These are phyloP conservation scores for Minunthozetes semirufus DNA, from an alignment of 2,888 invertebrate species.

Conservation along the genomic window DNA sequence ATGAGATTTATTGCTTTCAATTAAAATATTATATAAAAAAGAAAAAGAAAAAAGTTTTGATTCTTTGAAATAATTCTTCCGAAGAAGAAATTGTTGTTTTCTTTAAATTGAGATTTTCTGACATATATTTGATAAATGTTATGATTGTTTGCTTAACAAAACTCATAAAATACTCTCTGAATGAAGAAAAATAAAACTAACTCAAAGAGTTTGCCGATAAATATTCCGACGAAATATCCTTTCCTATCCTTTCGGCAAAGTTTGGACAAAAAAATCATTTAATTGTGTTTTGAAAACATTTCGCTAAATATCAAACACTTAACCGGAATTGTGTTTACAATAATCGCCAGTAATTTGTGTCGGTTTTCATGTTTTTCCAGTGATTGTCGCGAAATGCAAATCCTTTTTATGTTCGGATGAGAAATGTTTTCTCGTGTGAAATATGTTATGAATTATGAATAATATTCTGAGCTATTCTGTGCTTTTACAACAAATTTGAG, in stretches of 20 bases:
- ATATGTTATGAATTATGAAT: not conserved
- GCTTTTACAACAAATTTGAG: too few species aligned
- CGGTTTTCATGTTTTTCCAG: not conserved
- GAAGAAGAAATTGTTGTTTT: not conserved
- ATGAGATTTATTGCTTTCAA: too few species aligned
- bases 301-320: not conserved
- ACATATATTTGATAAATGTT: not conserved
- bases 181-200: not conserved
- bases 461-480: too few species aligned
- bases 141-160: not conserved
- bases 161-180: not conserved
- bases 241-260: not conserved
- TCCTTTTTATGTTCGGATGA: not conserved
- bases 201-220: too few species aligned
- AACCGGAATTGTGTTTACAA: not conserved
- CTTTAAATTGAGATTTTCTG: not conserved
- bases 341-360: not conserved
- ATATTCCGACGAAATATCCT: too few species aligned
- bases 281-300: too few species aligned
- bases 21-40: not conserved
- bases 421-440: not conserved
- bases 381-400: not conserved
- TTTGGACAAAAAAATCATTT: not conserved
- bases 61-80: not conserved
- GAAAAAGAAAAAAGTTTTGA: not conserved